Conservation (phyloP, 2,888 invertebrate genomes). For the Atethmia centrago region DNA sequence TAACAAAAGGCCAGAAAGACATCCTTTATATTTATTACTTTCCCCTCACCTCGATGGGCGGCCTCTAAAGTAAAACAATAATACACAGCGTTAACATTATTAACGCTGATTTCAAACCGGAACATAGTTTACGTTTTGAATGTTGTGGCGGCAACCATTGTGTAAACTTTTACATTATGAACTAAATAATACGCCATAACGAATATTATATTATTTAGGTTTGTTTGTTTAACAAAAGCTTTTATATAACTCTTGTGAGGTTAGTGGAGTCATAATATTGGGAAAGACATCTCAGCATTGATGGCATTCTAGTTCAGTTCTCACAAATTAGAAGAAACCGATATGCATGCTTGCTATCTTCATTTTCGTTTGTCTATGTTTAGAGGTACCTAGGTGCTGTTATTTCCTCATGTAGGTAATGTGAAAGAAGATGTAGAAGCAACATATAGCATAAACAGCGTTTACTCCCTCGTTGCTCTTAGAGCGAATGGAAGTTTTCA, state of each 20-base stretch:
- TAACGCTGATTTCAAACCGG: slow-evolving; percentile 35
- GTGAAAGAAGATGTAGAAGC: slow-evolving; percentile 20
- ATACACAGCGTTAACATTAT: too few relatives aligned
- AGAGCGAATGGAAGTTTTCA: slow-evolving; percentile 46
- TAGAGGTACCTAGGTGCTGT: background rate
- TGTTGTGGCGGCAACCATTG: slow-evolving; percentile 47
- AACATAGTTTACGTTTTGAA: slow-evolving; percentile 52
- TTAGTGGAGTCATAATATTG: background rate
- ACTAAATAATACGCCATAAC: slow-evolving; percentile 42
- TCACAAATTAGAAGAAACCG: background rate
- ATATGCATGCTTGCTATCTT: background rate
- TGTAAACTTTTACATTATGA: slow-evolving; percentile 54
- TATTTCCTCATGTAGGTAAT: background rate
- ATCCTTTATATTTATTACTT: slow-evolving; percentile 77
- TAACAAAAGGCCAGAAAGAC: slow-evolving; percentile 77
- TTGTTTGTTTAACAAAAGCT: slow-evolving; percentile 41
- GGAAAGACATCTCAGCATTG: background rate
- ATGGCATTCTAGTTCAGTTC: background rate
- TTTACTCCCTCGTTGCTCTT: slow-evolving; percentile 36
- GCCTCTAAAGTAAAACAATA: slow-evolving; percentile 57
- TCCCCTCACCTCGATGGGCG: slow-evolving; percentile 61
- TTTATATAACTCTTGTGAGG: slow-evolving; percentile 8
- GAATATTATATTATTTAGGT: slow-evolving; percentile 41
- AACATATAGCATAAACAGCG: slow-evolving; percentile 43
- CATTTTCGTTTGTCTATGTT: background rate